Percentiles rank a stretch among this genome's conserved stretches.
These are phyloP conservation scores for Lasiurus borealis DNA, from an alignment of 2,113 vertebrate species.

Conservation along the genomic window DNA sequence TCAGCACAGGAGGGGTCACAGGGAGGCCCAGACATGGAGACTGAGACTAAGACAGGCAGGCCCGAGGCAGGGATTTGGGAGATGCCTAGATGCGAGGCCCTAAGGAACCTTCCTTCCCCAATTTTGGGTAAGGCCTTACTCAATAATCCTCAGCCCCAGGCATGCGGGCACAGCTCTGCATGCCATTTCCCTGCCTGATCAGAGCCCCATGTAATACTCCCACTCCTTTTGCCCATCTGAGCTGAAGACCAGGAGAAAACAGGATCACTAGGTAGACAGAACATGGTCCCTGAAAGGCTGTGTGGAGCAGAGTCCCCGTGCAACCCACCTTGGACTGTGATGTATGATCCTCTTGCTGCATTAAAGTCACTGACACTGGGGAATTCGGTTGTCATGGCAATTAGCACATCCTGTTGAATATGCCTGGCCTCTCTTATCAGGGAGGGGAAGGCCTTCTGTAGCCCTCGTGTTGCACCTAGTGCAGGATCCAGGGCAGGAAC, in stretches of 20 bases:
- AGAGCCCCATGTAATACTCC: neutral
- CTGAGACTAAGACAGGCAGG: neutral
- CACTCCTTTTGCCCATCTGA: neutral
- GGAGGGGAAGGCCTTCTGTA: neutral
- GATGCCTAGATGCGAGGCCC: neutral
- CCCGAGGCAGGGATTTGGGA: neutral
- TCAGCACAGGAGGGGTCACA: neutral
- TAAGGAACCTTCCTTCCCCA: neutral
- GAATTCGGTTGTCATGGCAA: neutral
- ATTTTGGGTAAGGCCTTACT: neutral
- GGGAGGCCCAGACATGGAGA: neutral
- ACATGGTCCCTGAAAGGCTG: fast-evolving
- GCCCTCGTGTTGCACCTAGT: no score
- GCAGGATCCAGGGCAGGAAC: neutral
- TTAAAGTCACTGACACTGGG: neutral
- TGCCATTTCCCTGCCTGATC: neutral
- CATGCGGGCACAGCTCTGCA: fast-evolving
- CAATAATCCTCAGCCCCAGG: neutral
- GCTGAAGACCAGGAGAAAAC: neutral
- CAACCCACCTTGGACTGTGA: fast-evolving
- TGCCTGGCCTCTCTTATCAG: neutral
- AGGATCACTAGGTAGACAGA: neutral
- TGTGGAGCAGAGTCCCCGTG: neutral
- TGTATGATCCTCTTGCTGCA: neutral
- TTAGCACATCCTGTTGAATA: neutral